Evolutionary conservation across 2,888 invertebrate species (phyloP), one percentile per base, ranked within the genome.

Genomic region (Epistrophe grossulariae): DNA sequence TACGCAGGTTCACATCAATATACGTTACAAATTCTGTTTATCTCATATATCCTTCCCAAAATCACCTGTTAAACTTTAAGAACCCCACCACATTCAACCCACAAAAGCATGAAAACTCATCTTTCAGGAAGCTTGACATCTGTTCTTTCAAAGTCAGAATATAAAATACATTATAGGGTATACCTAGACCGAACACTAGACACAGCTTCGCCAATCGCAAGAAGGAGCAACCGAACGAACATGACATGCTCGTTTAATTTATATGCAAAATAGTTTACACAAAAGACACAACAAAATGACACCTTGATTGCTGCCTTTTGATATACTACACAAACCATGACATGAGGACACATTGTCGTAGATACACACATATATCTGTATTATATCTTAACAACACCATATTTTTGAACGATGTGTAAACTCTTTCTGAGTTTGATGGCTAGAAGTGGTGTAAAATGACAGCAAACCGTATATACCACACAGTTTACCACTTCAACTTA

Each of bases 201-300:
- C 35, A 35, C 10, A 59, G 35, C 59, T 48, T 48, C 17, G 35
- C 35, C 28, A 45, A 45, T 66, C 66, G 35, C 48, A 66, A 0
- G 15, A 62, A 62, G 62, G 24, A 43, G 24, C 48, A 66, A 66
- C 45, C 48, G 11, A 15, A 40, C 40, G 35, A 59, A 59, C 43
- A 59, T 35, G 55, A 15, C 48, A 66, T 31, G 71, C 50, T 71
- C 66, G 35, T 77, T 82, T 82, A 77, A 82, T 82, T 82, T 82
- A 82, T 82, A 82, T 82, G 82, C 66, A 82, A 82, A 82, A 82
- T 71, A 82, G 82, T 77, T 72, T 40, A 52, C 57, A 64, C 57
- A 64, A 79, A 72, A 73, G 62, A 59, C 50, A 57, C 59, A 38
- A 70, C 55, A 40, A 72, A 77, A 66, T 77, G 71, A 72, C 71